Conservation (phyloP, 2,797 vertebrate species). For the Pantherophis vulpinus region DNA sequence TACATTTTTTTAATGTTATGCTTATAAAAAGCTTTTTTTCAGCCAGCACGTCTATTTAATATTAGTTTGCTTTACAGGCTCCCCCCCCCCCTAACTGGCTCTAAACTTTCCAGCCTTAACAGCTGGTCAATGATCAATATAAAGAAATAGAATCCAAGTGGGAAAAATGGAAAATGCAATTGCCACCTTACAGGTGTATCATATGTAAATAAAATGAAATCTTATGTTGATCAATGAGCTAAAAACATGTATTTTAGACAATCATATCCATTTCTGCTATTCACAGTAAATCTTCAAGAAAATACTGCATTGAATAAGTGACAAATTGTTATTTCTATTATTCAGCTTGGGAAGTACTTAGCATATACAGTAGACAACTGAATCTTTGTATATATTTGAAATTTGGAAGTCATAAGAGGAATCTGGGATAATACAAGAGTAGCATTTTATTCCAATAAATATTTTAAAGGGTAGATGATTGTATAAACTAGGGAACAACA, state of each 20-base stretch:
- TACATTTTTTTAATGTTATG: conserved; percentile 29
- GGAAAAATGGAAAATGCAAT: background rate
- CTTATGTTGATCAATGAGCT: conserved; percentile 60
- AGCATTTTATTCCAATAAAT: conserved; percentile 4
- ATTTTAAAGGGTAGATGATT: conserved; percentile 33
- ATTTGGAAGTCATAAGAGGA: background rate
- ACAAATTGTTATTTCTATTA: conserved; percentile 38
- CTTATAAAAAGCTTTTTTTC: conserved; percentile 38
- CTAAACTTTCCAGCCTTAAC: accelerated
- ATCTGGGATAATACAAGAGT: background rate
- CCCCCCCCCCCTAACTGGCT: background rate
- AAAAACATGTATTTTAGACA: conserved; percentile 69
- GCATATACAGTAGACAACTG: background rate
- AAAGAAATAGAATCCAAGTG: background rate
- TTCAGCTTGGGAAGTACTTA: conserved; percentile 23
- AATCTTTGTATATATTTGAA: background rate
- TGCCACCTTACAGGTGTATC: background rate
- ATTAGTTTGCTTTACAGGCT: conserved; percentile 41
- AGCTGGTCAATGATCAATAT: background rate
- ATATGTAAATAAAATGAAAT: conserved; percentile 19
- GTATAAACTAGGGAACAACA: conserved; percentile 41
- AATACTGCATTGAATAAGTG: conserved; percentile 60
- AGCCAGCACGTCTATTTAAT: conserved; percentile 40
- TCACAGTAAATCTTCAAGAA: conserved; percentile 68
- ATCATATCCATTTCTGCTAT: conserved; percentile 69